phyloP scores from a whole-genome alignment of 2,113 vertebrate species.

The Ginglymostoma cirratum region DNA sequence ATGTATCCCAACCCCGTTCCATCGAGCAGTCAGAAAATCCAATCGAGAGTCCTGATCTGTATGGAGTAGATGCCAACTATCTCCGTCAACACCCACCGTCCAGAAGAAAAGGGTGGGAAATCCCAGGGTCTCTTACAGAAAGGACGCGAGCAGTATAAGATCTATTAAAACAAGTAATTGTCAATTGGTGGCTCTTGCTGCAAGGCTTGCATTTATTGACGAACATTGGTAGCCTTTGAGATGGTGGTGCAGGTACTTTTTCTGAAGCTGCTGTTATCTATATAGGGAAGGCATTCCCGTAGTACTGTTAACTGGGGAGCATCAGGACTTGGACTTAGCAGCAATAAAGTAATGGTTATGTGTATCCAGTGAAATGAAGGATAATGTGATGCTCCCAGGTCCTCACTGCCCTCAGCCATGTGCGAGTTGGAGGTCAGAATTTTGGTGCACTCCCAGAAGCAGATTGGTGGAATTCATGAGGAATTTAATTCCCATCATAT shows the following conservation, averaged over 20 bases:
- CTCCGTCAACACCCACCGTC: not conserved
- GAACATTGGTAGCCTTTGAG: not conserved
- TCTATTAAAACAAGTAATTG: not conserved
- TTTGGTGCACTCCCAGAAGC: not conserved
- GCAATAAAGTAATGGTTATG: not conserved
- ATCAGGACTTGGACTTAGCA: not conserved
- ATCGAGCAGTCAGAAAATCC: not conserved
- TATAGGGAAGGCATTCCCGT: not conserved
- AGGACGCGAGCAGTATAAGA: not conserved
- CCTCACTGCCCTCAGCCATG: not conserved
- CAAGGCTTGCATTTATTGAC: not conserved
- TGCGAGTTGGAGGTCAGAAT: not conserved
- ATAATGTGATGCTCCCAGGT: not conserved
- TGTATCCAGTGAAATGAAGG: not conserved
- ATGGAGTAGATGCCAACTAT: not conserved
- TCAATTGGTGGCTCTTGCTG: not conserved
- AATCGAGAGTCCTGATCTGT: not conserved
- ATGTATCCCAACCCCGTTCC: not conserved
- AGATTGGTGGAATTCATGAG: not conserved
- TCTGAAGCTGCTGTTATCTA: not conserved
- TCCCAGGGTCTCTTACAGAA: not conserved
- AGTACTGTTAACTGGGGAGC: not conserved
- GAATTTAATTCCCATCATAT: not conserved
- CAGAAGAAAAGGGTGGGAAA: not conserved
- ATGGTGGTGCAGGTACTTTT: not conserved